Evolutionary conservation across 2,888 invertebrate genomes (phyloP).

Genomic region (Tryphoninae sp.): DNA sequence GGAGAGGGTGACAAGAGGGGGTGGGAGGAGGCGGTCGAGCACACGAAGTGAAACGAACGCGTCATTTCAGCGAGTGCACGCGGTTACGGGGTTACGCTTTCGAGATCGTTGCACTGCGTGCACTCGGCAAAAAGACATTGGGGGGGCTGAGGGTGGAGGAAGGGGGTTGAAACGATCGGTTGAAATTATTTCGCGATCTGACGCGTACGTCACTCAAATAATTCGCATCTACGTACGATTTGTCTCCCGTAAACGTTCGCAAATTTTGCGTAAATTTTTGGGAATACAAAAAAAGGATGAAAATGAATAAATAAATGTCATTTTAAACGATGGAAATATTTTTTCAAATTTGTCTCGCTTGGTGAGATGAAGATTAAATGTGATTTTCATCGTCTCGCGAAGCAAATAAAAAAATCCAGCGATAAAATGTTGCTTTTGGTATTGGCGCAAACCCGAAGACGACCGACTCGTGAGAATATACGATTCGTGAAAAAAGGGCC

Average conservation of each 20-base stretch:
- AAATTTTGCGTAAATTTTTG: too few species aligned
- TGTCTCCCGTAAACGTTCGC: too few species aligned
- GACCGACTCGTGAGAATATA: not conserved
- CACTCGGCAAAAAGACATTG: not conserved
- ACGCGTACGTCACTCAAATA: not conserved
- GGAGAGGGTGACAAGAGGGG: not conserved
- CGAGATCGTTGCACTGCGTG: constrained; percentile 7
- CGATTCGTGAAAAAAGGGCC: not conserved
- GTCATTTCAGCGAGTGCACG: constrained; percentile 32
- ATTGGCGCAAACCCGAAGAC: not conserved
- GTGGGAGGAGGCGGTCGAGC: not conserved
- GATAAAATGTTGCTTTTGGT: too few species aligned
- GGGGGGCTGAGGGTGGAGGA: too few species aligned
- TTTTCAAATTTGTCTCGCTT: too few species aligned
- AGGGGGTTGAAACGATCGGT: not conserved
- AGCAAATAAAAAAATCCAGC: too few species aligned
- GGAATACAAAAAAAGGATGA: too few species aligned
- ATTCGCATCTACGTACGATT: too few species aligned
- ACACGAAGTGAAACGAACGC: constrained; percentile 2
- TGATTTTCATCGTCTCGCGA: too few species aligned
- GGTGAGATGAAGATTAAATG: too few species aligned
- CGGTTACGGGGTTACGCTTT: constrained; percentile 24
- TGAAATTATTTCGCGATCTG: not conserved
- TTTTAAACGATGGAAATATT: too few species aligned
- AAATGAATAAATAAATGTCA: too few species aligned